Base-by-base conservation (phyloP, 2,888 invertebrate species). In the Chironomus riparius region DNA sequence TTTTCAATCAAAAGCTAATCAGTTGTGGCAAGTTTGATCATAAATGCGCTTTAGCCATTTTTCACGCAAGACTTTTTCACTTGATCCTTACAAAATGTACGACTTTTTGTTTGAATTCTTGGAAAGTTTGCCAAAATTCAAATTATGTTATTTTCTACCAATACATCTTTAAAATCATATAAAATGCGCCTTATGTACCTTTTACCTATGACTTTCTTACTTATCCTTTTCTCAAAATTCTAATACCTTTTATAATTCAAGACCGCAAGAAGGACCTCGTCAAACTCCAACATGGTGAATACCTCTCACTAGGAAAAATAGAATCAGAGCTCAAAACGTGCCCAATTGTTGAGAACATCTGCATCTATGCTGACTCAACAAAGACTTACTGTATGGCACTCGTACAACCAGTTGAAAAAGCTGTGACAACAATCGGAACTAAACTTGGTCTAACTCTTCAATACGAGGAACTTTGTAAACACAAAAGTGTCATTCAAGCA, bases 181-280 rank as follows among this genome's bases (percentile, higher is more conserved):
- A 47, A 50, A 50, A 50, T 38, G 38, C 38, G 38, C 38, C 10
- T 38, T 38, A 38, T 38, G 4, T 10, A 10, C 10, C 7, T 0
- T 0, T 2, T 10, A 38, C 38, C 7, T 0, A 38, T 38, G 38
- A 50, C 50, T 50, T 50, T 50, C 7, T 13, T 15, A 50, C 15
- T 50, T 50, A n/a, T 2, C 1, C 15, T 50, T 50, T 50, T 15
- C 4, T 50, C 1, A 15, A 13, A 50, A 28, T 28, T 50, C 15
- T n/a, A 50, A 28, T 4, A 4, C 5, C 5, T 5, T 5, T 18
- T 4, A 50, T 24, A 48, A 78, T 82, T 83, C 12, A 85, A 97
- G 98, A 99, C 85, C 94, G 99, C 79, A 99, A 98, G 86, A 99
- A 99, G 86, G 99, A 99, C 86, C 87, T 99, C 79, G 97, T 99